Base-by-base conservation (phyloP, 2,888 invertebrate genomes). In the Pterostichus madidus region DNA sequence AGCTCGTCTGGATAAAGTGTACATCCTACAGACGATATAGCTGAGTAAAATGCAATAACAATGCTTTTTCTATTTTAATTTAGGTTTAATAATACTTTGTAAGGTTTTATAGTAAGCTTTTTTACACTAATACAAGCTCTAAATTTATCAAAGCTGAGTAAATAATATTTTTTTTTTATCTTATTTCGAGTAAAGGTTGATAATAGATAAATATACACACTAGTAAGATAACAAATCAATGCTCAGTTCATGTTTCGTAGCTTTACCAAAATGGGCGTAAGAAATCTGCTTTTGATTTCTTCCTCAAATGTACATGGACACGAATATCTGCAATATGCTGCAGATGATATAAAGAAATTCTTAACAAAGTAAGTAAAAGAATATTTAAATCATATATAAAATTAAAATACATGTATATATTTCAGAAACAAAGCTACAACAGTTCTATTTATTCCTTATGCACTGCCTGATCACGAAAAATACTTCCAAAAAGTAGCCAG, bases 271-370 rank as follows among this genome's bases (percentile, higher is more conserved):
- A 81, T 81, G 81, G 80, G 35, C 31, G 13, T 31, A 73, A 83
- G 93, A 84, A 92, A 93, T 88, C 89, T 94, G 46, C 88, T 95
- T 73, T 88, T 95, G 82, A 89, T 95, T 15, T 95, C 95, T 3
- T 94, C 94, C 11, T 95, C 95, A 0, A 92, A 92, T 85, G 92
- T 95, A 59, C 92, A 94, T 89, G 95, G 95, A 17, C 92, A 91
- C 88, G 91, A 92, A 15, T 92, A 92, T 88, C 89, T 95, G 85
- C 93, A 94, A 88, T 95, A 94, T 88, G 94, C 94, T 39, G 92
- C 92, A 86, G 89, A 92, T 84, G 93, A 94, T 86, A 93, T 95
- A 84, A 91, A 91, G 73, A 89, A 91, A 56, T 91, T 95, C 83
- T 90, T 95, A 56, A 88, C 90, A 85, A 92, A 90, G 94, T 94